phyloP scores from a whole-genome alignment of 2,888 invertebrate genomes.

The Ichneumon xanthorius region DNA sequence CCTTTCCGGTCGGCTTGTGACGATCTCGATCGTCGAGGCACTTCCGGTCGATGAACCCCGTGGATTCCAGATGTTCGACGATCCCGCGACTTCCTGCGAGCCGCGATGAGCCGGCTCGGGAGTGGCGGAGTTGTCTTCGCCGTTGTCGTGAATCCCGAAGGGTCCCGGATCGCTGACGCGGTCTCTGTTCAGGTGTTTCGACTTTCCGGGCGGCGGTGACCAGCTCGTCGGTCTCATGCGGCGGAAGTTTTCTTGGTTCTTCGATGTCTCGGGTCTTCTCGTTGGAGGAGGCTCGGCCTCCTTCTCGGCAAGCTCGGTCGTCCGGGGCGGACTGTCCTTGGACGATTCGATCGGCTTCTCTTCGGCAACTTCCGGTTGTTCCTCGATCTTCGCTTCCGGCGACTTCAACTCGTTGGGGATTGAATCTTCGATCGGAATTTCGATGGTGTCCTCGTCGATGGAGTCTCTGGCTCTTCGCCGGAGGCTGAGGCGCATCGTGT shows the following conservation, averaged over 20 bases:
- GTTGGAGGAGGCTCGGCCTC: conserved; percentile 65
- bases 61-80: conserved; percentile 31
- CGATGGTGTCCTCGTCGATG: conserved; percentile 21
- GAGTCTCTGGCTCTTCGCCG: conserved; percentile 86
- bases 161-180: conserved; percentile 70
- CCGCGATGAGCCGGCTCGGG: background rate
- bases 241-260: conserved; percentile 76
- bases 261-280: conserved; percentile 20
- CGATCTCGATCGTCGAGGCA: conserved; percentile 77
- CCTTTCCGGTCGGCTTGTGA: conserved; percentile 67
- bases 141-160: conserved; percentile 14
- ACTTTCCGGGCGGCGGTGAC: conserved; percentile 82
- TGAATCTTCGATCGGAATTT: background rate
- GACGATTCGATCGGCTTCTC: conserved; percentile 24
- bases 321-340: conserved; percentile 42
- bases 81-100: conserved; percentile 42
- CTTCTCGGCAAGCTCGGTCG: conserved; percentile 66
- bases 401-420: background rate
- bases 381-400: conserved; percentile 12
- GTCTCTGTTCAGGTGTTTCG: conserved; percentile 72
- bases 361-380: background rate
- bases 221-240: conserved; percentile 82
- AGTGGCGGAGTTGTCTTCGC: conserved; percentile 14
- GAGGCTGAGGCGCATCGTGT: conserved; percentile 93
- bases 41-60: conserved; percentile 47